phyloP scores from a whole-genome alignment of 2,888 invertebrate genomes.

The Eurois occulta region DNA sequence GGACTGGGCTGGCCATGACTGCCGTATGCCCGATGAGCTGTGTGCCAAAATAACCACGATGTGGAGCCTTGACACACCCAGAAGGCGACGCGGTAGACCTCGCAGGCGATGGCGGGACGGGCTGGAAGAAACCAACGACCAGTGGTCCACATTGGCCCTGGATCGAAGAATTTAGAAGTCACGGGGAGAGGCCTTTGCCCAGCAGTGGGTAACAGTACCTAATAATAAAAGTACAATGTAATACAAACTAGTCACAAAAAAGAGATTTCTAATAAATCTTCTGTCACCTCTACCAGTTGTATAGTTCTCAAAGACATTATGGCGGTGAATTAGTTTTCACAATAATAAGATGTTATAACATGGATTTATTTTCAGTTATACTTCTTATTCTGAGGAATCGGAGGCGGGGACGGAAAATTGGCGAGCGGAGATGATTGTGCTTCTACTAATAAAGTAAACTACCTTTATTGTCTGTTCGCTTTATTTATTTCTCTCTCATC shows the following conservation, averaged over 20 bases:
- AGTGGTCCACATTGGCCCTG: not conserved
- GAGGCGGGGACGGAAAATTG: constrained; percentile 71
- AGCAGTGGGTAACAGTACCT: not conserved
- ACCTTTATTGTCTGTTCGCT: constrained; percentile 48
- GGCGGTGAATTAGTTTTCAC: constrained; percentile 42
- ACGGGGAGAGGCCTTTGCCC: too few species aligned
- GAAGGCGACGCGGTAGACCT: too few species aligned
- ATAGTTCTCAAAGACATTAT: constrained; percentile 5
- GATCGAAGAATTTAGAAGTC: too few species aligned
- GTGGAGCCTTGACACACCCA: too few species aligned
- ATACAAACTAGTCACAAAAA: not conserved
- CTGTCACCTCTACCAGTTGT: constrained; percentile 22
- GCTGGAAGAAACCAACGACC: too few species aligned
- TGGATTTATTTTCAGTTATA: constrained; percentile 83
- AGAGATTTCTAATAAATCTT: not conserved
- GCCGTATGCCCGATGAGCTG: too few species aligned
- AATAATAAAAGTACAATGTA: not conserved
- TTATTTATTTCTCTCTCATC: constrained; percentile 49
- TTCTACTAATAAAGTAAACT: constrained; percentile 57
- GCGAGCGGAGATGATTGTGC: constrained; percentile 70
- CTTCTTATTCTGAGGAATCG: constrained; percentile 85
- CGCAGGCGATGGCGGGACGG: too few species aligned
- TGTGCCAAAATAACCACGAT: too few species aligned
- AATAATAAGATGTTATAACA: constrained; percentile 38
- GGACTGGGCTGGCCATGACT: too few species aligned